phyloP scores from a whole-genome alignment of 2,888 invertebrate species.

The Dione juno region DNA sequence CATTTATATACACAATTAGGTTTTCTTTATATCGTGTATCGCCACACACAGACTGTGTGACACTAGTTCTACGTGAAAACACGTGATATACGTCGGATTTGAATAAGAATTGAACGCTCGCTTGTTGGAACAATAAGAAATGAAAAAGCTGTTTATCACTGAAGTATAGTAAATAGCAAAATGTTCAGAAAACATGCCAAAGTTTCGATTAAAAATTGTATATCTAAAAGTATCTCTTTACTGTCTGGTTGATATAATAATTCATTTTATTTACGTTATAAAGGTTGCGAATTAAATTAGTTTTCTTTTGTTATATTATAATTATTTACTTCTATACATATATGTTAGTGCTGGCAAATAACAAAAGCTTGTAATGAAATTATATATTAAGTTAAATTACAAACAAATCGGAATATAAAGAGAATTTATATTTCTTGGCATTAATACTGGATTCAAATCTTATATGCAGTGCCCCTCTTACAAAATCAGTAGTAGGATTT shows the following conservation, averaged over 20 bases:
- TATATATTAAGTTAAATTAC: not conserved
- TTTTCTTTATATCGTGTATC: slow-evolving; percentile 52
- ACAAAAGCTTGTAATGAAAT: not conserved
- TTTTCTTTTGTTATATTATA: not conserved
- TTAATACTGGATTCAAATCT: not conserved
- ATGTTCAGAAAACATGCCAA: not conserved
- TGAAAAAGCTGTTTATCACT: not conserved
- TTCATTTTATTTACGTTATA: not conserved
- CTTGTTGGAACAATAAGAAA: slow-evolving; percentile 15
- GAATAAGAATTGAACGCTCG: slow-evolving; percentile 33
- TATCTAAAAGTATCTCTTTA: not conserved
- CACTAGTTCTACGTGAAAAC: slow-evolving; percentile 38
- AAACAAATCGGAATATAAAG: too few species aligned
- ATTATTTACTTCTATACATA: too few species aligned
- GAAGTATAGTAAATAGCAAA: not conserved
- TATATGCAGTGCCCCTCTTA: not conserved
- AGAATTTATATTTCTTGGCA: not conserved
- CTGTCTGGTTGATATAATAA: not conserved
- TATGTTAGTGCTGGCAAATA: not conserved
- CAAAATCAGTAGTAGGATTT: not conserved
- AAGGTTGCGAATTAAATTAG: not conserved
- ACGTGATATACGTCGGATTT: slow-evolving; percentile 42
- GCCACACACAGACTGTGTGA: slow-evolving; percentile 47
- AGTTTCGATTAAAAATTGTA: not conserved
- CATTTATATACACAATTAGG: slow-evolving; percentile 60